Conservation (phyloP, 1,140 invertebrate genomes). For the Fopius arisanus region DNA sequence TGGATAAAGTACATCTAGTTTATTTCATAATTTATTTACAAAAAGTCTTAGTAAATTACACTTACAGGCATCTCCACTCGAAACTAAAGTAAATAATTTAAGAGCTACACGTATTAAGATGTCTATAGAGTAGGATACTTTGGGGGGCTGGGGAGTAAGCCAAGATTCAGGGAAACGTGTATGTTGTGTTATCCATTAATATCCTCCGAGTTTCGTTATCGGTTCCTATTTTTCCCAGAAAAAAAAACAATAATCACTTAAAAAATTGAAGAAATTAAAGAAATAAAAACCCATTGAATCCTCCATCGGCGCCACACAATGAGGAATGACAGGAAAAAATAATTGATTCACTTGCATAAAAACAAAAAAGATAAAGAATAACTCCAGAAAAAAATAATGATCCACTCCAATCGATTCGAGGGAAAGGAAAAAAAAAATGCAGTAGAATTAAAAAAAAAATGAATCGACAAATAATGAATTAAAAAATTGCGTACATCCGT, state of each 20-base stretch:
- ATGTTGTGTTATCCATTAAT: constrained; percentile 28
- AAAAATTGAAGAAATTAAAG: constrained; percentile 10
- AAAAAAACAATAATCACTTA: background rate
- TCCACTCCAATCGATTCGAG: background rate
- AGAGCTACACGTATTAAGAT: constrained; percentile 65
- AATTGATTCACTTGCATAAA: background rate
- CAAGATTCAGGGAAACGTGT: constrained; percentile 55
- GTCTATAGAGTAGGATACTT: constrained; percentile 65
- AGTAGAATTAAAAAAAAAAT: constrained; percentile 13
- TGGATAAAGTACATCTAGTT: constrained; percentile 66
- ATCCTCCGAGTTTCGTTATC: constrained; percentile 4
- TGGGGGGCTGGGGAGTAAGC: constrained; percentile 59
- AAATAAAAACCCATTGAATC: background rate
- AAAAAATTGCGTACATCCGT: constrained; percentile 21
- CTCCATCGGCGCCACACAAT: too few species aligned
- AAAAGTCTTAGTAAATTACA: constrained; percentile 66
- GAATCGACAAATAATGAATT: background rate
- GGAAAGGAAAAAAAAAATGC: background rate
- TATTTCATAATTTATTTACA: constrained; percentile 66
- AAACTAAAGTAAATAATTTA: constrained; percentile 66
- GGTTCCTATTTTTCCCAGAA: too few species aligned
- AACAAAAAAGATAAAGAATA: background rate
- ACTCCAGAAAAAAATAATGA: background rate
- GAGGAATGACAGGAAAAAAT: constrained; percentile 17
- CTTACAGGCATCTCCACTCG: constrained; percentile 66